Base-by-base conservation (phyloP, 2,113 vertebrate genomes). In the Toxotes jaculatrix region DNA sequence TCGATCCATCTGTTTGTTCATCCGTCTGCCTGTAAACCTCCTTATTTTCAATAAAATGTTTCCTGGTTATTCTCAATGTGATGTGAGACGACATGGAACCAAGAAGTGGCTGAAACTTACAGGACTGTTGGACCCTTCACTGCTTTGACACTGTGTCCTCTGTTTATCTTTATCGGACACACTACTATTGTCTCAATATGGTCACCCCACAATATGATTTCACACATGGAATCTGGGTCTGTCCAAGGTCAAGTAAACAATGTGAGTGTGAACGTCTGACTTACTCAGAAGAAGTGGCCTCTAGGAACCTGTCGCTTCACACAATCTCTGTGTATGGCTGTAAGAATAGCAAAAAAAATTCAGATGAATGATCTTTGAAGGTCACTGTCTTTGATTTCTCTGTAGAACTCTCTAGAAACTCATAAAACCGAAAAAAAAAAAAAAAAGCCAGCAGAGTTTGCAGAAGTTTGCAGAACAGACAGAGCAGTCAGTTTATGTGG, bases 391-490 rank as follows among this genome's bases (percentile, higher is more conserved):
- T 27, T 36, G 27, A 17, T 62, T 56, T 57, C 31, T 34, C 16
- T 57, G 1, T 7, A 12, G 21, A 57, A 4, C 7, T 38, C 36
- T 71, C 1, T 9, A 31, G 16, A 8, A 27, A 45, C 23, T 71
- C n/a, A 51, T 32, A 5, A 74, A 84, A 21, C 8, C 3, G n/a
- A 64, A 65, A 23, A 27, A 14, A 43, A 34, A 8, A n/a, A 23
- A 13, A 19, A 21, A 64, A n/a, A 31, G 13, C 43, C 4, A 66
- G 51, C 43, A 56, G 16, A 69, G 34, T 74, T 19, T 72, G 36
- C 4, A n/a, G n/a, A n/a, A n/a, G 2, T 77, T 19, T 66, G 23
- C 66, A 66, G 45, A 82, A 73, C 6, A 32, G 55, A 7, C 63
- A 38, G 13, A n/a, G 3, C 1, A 6, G 55, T 76, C 36, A 23